Conservation (phyloP, 1,140 invertebrate species). For the Thaumatotibia leucotreta region DNA sequence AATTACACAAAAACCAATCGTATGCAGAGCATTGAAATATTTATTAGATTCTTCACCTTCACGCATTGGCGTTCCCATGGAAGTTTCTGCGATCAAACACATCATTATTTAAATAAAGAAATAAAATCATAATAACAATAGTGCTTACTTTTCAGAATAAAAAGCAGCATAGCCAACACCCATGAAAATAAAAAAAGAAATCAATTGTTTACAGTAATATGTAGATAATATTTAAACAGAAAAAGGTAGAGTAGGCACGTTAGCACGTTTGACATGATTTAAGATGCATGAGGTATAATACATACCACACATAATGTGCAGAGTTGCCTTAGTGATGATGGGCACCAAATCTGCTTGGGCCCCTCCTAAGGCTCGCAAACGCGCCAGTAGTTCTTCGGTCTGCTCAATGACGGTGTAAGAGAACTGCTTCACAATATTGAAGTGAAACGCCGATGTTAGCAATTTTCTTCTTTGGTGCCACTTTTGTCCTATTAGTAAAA, state of each 20-base stretch:
- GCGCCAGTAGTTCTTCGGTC: conserved; percentile 30
- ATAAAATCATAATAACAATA: too few species aligned
- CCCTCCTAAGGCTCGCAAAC: conserved; percentile 28
- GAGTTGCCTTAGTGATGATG: conserved; percentile 36
- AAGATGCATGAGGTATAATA: background rate
- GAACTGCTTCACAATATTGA: conserved; percentile 88
- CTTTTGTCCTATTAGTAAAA: conserved; percentile 77
- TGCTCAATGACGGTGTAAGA: conserved; percentile 42
- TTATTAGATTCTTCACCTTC: conserved; percentile 31
- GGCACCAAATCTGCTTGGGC: conserved; percentile 33
- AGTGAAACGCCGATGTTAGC: conserved; percentile 90
- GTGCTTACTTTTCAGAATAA: too few species aligned
- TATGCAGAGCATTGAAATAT: conserved; percentile 48
- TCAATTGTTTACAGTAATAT: too few species aligned
- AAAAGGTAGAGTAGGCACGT: too few species aligned
- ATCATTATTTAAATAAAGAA: too few species aligned
- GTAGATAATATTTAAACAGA: too few species aligned
- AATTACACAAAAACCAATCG: conserved; percentile 37
- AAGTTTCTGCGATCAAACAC: conserved; percentile 42
- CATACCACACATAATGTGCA: conserved; percentile 50
- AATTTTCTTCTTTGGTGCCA: conserved; percentile 87
- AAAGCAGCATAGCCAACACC: too few species aligned
- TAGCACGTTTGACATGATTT: too few species aligned
- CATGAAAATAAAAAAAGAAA: too few species aligned
- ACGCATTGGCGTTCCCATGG: conserved; percentile 48